These are phyloP conservation scores for Cynoglossus semilaevis DNA, from an alignment of 2,113 vertebrate species.

Conservation along the genomic window DNA sequence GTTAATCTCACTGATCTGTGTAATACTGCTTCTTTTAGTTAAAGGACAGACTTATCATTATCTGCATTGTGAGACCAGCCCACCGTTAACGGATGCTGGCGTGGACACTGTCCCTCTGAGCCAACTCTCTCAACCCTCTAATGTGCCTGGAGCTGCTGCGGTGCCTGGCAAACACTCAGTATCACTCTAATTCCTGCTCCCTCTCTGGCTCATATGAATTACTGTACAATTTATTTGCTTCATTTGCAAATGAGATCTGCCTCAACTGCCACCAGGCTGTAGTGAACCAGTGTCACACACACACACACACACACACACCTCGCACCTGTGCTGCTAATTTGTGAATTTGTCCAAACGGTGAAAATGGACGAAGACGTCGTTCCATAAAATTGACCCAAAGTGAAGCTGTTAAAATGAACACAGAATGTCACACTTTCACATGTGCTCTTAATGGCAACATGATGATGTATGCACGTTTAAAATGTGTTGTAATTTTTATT, in stretches of 20 bases:
- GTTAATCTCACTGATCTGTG: constrained; percentile 29
- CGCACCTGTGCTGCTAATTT: constrained; percentile 31
- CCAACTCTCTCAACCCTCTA: constrained; percentile 60
- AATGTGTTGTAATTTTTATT: too few species aligned
- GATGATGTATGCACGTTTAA: constrained; percentile 29
- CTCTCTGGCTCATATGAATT: constrained; percentile 24
- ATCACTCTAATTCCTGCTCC: constrained; percentile 49
- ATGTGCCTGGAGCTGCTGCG: constrained; percentile 48
- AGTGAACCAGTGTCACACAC: background rate
- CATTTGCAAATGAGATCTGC: constrained; percentile 44
- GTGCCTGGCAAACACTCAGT: constrained; percentile 51
- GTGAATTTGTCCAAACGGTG: too few species aligned
- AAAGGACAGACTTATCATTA: constrained; percentile 62
- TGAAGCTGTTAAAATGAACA: background rate
- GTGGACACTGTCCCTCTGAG: constrained; percentile 13
- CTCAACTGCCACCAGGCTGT: constrained; percentile 8
- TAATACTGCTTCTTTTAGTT: constrained; percentile 30
- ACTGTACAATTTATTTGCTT: constrained; percentile 47
- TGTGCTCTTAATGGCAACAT: constrained; percentile 41
- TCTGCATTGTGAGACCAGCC: constrained; percentile 43
- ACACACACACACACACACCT: too few species aligned
- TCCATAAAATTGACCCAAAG: background rate
- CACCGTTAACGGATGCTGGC: constrained; percentile 39
- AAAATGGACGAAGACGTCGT: too few species aligned
- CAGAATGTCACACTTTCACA: constrained; percentile 19